Conservation (phyloP, 1,140 invertebrate genomes). For the Drosophila quadrilineata region DNA sequence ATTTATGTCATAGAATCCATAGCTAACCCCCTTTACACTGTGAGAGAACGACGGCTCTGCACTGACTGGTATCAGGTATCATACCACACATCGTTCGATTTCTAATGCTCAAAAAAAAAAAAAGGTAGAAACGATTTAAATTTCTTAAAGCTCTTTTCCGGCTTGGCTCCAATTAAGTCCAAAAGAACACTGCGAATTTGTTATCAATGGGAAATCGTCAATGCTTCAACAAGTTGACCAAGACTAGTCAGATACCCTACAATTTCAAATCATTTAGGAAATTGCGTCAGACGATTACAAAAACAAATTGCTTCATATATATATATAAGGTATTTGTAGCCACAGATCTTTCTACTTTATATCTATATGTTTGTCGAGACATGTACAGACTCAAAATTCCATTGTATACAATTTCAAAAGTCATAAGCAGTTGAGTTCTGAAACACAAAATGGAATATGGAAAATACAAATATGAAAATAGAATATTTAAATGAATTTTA, state of each 20-base stretch:
- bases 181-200: neutral
- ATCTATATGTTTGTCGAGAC: slow-evolving; percentile 1
- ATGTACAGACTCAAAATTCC: slow-evolving; percentile 33
- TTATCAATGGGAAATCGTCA: neutral
- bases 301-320: slow-evolving; percentile 21
- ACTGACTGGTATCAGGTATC: slow-evolving; percentile 4
- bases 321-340: slow-evolving; percentile 6
- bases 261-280: slow-evolving; percentile 62
- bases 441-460: slow-evolving; percentile 1
- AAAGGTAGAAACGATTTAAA: slow-evolving; percentile 33
- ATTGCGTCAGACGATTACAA: slow-evolving; percentile 67
- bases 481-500: slow-evolving; percentile 63
- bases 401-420: slow-evolving; percentile 37
- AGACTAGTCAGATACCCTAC: neutral
- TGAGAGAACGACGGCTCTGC: neutral
- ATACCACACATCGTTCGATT: slow-evolving; percentile 20
- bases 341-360: neutral
- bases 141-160: slow-evolving; percentile 10
- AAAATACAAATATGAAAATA: no score
- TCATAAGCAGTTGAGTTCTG: neutral
- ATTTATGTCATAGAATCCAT: no score
- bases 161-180: slow-evolving; percentile 2
- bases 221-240: neutral
- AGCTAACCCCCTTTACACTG: neutral
- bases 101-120: slow-evolving; percentile 22